These are phyloP conservation scores for Ophthalmolycus amberensis DNA, from an alignment of 2,113 vertebrate species.

Conservation along the genomic window DNA sequence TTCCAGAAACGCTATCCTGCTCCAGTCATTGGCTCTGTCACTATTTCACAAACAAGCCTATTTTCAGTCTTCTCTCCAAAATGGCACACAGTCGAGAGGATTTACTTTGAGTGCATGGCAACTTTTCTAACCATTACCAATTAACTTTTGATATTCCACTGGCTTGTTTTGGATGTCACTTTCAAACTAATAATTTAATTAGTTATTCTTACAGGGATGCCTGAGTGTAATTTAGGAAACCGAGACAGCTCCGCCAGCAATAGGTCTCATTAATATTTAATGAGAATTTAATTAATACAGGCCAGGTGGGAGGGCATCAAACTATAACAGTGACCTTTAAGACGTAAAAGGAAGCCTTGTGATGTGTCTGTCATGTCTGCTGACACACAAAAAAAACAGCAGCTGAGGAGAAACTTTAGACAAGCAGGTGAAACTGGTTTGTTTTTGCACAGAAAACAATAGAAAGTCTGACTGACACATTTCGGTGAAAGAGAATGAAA, in stretches of 20 bases:
- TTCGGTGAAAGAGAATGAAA: not conserved
- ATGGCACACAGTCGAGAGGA: not conserved
- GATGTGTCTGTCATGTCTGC: not conserved
- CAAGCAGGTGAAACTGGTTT: not conserved
- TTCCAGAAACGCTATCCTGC: not conserved
- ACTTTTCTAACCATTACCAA: slow-evolving; percentile 4
- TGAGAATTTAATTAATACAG: slow-evolving; percentile 47
- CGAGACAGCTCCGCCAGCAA: slow-evolving; percentile 34
- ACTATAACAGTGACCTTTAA: slow-evolving; percentile 37
- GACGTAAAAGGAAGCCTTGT: not conserved
- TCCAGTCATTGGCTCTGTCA: not conserved
- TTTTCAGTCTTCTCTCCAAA: not conserved
- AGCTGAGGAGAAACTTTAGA: no score
- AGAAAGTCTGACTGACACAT: not conserved
- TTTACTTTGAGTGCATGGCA: slow-evolving; percentile 7
- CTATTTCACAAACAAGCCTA: not conserved
- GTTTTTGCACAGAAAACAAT: not conserved
- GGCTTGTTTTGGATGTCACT: not conserved
- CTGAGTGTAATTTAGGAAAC: slow-evolving; percentile 47
- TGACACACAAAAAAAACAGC: not conserved
- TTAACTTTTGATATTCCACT: not conserved
- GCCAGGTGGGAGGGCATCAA: slow-evolving; percentile 20
- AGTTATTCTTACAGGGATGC: slow-evolving; percentile 19
- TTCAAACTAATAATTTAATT: slow-evolving; percentile 44
- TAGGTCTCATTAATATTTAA: slow-evolving; percentile 75